Evolutionary conservation across 2,113 vertebrate genomes (phyloP).

Genomic region (Anolis carolinensis): DNA sequence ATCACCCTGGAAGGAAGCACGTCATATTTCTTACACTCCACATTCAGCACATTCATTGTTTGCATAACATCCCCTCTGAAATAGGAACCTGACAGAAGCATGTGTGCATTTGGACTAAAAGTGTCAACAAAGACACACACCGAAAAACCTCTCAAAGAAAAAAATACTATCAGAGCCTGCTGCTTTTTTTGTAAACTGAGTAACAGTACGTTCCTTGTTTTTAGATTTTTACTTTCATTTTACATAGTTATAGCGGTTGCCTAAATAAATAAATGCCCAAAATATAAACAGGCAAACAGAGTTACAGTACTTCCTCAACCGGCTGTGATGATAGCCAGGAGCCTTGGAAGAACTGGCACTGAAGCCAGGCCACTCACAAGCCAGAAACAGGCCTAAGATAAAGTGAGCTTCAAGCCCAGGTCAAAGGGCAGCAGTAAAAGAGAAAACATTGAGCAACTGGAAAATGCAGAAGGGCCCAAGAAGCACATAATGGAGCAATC

Average conservation of each 20-base stretch:
- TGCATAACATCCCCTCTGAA: background rate
- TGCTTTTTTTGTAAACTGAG: too few species aligned
- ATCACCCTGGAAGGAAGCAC: background rate
- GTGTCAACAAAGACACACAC: background rate
- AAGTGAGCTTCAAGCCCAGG: constrained; percentile 28
- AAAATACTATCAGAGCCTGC: background rate
- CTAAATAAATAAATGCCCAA: background rate
- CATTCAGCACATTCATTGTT: background rate
- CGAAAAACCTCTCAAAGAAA: background rate
- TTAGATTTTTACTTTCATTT: too few species aligned
- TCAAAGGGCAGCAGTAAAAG: background rate
- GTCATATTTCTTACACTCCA: background rate
- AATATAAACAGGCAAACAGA: background rate
- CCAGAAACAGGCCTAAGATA: constrained; percentile 73
- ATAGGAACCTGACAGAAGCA: background rate
- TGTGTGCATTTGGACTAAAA: too few species aligned
- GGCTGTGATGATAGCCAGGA: constrained; percentile 4
- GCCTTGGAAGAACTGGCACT: constrained; percentile 61
- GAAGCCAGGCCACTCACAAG: constrained; percentile 67
- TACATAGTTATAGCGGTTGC: too few species aligned
- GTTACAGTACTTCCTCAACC: background rate
- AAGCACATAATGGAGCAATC: background rate
- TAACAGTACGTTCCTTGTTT: too few species aligned
- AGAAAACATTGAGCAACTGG: background rate
- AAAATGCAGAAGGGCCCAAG: background rate